Percentiles rank a stretch among this genome's conserved stretches.
phyloP scores from a whole-genome alignment of 2,888 invertebrate species.

The Melanchra persicariae region DNA sequence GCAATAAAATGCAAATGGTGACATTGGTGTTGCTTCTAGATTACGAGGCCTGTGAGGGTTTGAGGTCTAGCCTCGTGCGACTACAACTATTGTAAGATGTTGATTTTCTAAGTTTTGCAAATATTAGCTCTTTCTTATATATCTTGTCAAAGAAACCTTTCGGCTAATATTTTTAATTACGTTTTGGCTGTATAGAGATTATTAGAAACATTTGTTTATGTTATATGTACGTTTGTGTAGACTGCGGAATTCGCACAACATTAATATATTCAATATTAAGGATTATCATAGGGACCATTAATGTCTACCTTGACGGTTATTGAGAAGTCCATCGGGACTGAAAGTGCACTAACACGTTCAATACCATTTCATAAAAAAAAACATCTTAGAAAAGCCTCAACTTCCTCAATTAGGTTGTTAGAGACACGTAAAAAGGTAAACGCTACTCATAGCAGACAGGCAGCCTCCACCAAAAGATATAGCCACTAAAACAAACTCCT shows the following conservation, averaged over 20 bases:
- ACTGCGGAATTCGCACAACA: neutral
- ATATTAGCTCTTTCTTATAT: conserved; percentile 29
- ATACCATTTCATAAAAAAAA: neutral
- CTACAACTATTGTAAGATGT: conserved; percentile 44
- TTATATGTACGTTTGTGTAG: neutral
- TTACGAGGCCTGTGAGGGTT: conserved; percentile 62
- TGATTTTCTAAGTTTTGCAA: conserved; percentile 41
- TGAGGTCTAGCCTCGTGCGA: conserved; percentile 35
- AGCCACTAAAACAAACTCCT: conserved; percentile 67
- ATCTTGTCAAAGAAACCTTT: neutral
- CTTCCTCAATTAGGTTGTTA: conserved; percentile 38
- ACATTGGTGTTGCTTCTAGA: conserved; percentile 80
- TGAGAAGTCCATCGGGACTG: neutral
- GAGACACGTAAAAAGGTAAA: conserved; percentile 47
- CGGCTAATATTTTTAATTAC: neutral
- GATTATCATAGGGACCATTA: neutral
- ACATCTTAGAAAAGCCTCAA: neutral
- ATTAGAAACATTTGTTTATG: neutral
- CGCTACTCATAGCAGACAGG: conserved; percentile 50
- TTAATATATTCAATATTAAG: too few species aligned
- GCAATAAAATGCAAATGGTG: conserved; percentile 90
- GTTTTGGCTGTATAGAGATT: neutral
- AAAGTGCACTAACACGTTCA: neutral
- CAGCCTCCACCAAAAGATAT: conserved; percentile 56
- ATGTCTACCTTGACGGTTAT: neutral